Evolutionary conservation across 2,113 vertebrate genomes (phyloP), one percentile per base, ranked within the genome.

Genomic region (Lycaon pictus): DNA sequence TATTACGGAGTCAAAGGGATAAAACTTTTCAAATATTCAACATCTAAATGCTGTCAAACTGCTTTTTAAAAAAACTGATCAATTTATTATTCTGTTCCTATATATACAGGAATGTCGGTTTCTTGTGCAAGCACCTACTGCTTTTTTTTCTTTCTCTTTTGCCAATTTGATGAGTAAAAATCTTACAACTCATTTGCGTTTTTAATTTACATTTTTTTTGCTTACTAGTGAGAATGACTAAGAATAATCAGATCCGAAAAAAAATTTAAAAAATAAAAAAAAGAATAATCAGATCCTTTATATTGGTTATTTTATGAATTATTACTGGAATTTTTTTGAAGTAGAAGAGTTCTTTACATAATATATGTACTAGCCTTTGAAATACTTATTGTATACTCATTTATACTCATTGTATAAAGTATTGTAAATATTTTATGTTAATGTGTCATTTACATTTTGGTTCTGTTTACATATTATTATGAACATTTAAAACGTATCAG

Each of bases 131-230:
- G 23, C 43, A 76, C 55, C 17, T 7, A 76, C 25, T 86, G 19
- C 22, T 10, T 62, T 60, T 37, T 88, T 10, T 62, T 60, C n/a
- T 88, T 74, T 27, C 11, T 43, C 93, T 90, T 51, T 62, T 58
- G 96, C 13, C 95, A 84, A 71, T 71, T 37, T 72, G 76, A 90
- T 69, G 17, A 65, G 65, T 92, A 81, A 90, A 94, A 91, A 90
- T 55, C 92, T 15, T 76, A 0, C 60, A 87, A 58, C 27, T 93
- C 8, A 63, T 58, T 93, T 55, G 2, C 91, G 60, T 72, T 90
- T 95, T 96, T 93, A 96, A 83, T 90, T 83, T 88, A 63, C 3
- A 35, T 72, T 58, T 81, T 93, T 93, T 77, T 79, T 80, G 67
- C 11, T 63, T 94, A 90, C 35, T 80, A 55, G 32, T 77, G 22